Base-by-base conservation (phyloP, 2,888 invertebrate genomes). In the Hyposoter dolosus region DNA sequence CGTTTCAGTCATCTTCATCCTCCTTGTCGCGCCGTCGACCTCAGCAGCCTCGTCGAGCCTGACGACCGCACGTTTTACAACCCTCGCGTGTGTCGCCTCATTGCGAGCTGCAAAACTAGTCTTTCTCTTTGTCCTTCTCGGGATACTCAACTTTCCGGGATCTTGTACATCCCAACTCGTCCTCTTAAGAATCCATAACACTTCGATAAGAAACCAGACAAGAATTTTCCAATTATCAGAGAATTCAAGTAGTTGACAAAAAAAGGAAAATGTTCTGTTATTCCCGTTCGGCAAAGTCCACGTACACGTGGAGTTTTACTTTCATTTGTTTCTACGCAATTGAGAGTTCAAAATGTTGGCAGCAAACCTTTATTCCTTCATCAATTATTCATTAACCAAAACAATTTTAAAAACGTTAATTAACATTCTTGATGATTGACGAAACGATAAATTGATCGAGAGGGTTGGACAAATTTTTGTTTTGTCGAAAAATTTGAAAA, bases 81-180 rank as follows among this genome's bases (percentile, higher is more conserved):
- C 84, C 78, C 89, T 86, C 86, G 89, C 90, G 91, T 90, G 91
- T 90, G 90, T 90, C 90, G 91, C 87, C 90, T 86, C 83, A n/a
- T 53, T 74, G 72, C 72, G 45, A 72, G 23, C 35, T 89, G 83
- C 15, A 85, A 89, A 89, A 88, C 88, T 89, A 87, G 88, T 88
- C 85, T 86, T 83, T 71, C 45, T 19, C 69, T 72, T 47, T 50
- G 15, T 60, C 47, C n/a, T 45, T 63, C 45, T 10, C 47, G 50
- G 66, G 79, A 82, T 65, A 74, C 47, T 60, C 47, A 40, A 65
- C 32, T 76, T 83, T 83, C 85, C 82, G 82, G 82, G 79, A 65
- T 40, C 71, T 83, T 50, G 28, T 80, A 80, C 69, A 65, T 45
- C 56, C 56, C 76, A 76, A 76, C 69, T 47, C 28, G 50, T 65